phyloP scores from a whole-genome alignment of 2,113 vertebrate species.

The Onychorhynchus coronatus region DNA sequence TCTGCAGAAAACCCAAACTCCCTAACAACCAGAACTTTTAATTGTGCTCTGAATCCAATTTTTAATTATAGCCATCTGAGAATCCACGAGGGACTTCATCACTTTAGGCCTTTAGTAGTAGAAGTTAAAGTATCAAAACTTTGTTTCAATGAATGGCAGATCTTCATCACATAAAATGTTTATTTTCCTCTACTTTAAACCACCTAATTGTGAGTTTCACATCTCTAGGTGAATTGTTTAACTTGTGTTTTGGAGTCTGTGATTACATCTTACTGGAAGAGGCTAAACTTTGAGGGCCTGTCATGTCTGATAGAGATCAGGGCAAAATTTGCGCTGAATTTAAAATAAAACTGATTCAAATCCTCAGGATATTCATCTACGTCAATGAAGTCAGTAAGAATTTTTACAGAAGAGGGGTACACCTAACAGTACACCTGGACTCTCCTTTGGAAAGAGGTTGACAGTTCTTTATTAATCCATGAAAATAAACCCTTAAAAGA shows the following conservation, averaged over 20 bases:
- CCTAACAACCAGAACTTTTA: not conserved
- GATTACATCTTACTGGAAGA: not conserved
- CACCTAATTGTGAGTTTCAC: not conserved
- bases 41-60: not conserved
- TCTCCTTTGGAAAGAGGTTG: not conserved
- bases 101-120: not conserved
- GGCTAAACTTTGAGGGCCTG: not conserved
- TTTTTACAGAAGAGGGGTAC: not conserved
- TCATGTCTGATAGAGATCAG: not conserved
- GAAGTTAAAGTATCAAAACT: not conserved
- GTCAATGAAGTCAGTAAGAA: not conserved
- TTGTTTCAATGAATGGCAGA: not conserved
- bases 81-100: not conserved
- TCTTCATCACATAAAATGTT: not conserved
- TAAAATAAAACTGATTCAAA: not conserved
- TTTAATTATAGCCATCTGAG: not conserved
- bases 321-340: not conserved
- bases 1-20: not conserved
- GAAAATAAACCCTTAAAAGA: not conserved
- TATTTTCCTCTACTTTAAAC: not conserved
- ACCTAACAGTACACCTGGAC: not conserved
- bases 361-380: not conserved
- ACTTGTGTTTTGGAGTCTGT: not conserved
- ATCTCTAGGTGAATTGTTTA: not conserved
- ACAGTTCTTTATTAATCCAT: not conserved